phyloP scores from a whole-genome alignment of 2,888 invertebrate genomes.

The Clostera curtula region DNA sequence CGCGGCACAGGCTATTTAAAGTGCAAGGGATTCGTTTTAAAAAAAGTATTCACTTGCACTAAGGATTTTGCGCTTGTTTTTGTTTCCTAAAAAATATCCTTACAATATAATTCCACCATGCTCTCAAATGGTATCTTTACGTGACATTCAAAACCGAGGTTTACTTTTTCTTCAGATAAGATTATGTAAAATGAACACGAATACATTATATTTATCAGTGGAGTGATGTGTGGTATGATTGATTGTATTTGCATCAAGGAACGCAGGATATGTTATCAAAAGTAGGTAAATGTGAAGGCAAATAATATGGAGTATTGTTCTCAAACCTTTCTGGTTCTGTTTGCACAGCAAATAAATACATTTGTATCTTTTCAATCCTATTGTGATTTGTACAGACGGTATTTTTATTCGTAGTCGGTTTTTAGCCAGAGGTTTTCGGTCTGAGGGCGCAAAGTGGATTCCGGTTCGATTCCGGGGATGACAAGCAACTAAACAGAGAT shows the following conservation, averaged over 20 bases:
- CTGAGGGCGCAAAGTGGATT: too few relatives aligned
- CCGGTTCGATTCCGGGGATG: too few relatives aligned
- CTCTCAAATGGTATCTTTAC: constrained; percentile 7
- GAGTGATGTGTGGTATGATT: constrained; percentile 22
- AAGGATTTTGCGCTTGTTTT: too few relatives aligned
- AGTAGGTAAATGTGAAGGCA: constrained; percentile 18
- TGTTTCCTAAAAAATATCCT: too few relatives aligned
- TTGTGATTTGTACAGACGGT: too few relatives aligned
- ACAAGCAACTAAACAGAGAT: too few relatives aligned
- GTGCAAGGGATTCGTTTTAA: too few relatives aligned
- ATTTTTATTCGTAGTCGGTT: too few relatives aligned
- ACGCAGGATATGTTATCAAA: constrained; percentile 31
- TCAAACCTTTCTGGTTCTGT: constrained; percentile 9
- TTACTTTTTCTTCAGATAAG: constrained; percentile 15
- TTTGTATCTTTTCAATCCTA: not conserved
- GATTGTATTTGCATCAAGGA: constrained; percentile 25
- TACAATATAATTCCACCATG: too few relatives aligned
- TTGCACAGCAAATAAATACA: constrained; percentile 5
- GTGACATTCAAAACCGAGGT: constrained; percentile 8
- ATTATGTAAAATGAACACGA: constrained; percentile 17
- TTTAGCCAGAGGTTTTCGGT: too few relatives aligned
- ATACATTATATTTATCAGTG: constrained; percentile 22
- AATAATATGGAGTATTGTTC: constrained; percentile 28
- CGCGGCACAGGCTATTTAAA: too few relatives aligned
- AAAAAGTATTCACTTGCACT: too few relatives aligned